Conservation (phyloP, 2,888 invertebrate genomes). For the Meliscaeva auricollis region DNA sequence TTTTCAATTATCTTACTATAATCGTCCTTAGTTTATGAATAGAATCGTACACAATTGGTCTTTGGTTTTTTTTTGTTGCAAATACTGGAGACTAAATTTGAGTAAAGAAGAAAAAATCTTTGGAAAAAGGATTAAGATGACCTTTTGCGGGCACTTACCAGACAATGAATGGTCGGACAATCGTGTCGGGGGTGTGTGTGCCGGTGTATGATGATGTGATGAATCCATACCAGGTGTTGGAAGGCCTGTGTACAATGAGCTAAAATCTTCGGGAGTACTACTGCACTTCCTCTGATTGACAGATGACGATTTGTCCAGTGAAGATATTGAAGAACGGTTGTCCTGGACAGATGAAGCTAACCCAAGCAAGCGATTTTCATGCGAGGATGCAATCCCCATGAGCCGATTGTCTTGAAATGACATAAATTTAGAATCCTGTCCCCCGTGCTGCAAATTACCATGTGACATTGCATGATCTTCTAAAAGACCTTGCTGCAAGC, state of each 20-base stretch:
- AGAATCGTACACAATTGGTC: conserved; percentile 33
- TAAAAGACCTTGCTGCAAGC: conserved; percentile 90
- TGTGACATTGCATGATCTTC: conserved; percentile 89
- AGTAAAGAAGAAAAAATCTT: conserved; percentile 37
- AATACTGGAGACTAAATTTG: neutral
- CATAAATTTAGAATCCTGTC: conserved; percentile 84
- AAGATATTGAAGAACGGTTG: conserved; percentile 85
- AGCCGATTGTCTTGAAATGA: conserved; percentile 84
- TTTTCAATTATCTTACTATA: conserved; percentile 41
- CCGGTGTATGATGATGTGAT: conserved; percentile 87
- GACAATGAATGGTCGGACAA: conserved; percentile 86
- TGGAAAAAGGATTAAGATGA: conserved; percentile 77
- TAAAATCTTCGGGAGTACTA: conserved; percentile 95
- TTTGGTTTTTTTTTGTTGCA: conserved; percentile 29
- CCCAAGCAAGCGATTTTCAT: conserved; percentile 83
- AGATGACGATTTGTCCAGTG: conserved; percentile 85
- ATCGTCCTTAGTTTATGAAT: conserved; percentile 25
- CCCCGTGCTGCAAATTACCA: conserved; percentile 84
- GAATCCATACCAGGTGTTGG: conserved; percentile 85
- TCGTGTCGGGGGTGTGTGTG: conserved; percentile 89
- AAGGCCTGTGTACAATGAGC: conserved; percentile 91
- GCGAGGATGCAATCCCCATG: conserved; percentile 83
- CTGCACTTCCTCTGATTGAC: conserved; percentile 89
- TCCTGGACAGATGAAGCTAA: conserved; percentile 85
- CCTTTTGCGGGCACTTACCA: conserved; percentile 84